These are phyloP conservation scores for Ernsta delagoae DNA, from an alignment of 2,888 invertebrate genomes.

Conservation along the genomic window DNA sequence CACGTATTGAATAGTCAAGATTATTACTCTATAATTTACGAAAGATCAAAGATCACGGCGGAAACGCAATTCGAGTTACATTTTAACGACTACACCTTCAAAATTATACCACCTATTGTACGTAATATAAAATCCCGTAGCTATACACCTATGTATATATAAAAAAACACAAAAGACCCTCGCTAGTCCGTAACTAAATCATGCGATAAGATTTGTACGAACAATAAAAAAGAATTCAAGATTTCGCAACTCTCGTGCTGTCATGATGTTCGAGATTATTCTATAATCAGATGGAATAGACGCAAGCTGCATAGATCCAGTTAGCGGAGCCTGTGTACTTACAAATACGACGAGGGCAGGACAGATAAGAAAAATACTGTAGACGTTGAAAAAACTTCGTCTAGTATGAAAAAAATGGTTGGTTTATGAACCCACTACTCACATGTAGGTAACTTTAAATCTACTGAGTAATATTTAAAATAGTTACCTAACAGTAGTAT, in stretches of 20 bases:
- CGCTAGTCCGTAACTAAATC: conserved; percentile 26
- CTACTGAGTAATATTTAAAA: no score
- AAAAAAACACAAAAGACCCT: conserved; percentile 27
- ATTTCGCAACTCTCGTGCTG: conserved; percentile 31
- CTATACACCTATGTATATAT: conserved; percentile 13
- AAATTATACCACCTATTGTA: no score
- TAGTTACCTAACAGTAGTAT: no score
- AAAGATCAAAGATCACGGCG: background rate
- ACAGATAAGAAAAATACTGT: conserved; percentile 26
- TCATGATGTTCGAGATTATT: conserved; percentile 34
- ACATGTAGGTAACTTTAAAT: no score
- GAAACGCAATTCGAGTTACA: no score
- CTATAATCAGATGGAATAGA: conserved; percentile 34
- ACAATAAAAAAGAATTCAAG: conserved; percentile 33
- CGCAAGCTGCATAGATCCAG: conserved; percentile 23
- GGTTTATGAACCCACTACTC: no score
- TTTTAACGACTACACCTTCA: no score
- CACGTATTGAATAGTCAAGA: no score
- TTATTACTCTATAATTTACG: no score
- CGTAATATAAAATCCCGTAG: background rate
- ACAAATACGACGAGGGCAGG: conserved; percentile 31
- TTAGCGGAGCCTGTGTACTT: conserved; percentile 25
- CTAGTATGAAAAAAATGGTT: no score
- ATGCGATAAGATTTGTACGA: conserved; percentile 21
- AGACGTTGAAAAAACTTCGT: no score